phyloP scores from a whole-genome alignment of 2,797 vertebrate species.

The Dendrocincla fuliginosa region DNA sequence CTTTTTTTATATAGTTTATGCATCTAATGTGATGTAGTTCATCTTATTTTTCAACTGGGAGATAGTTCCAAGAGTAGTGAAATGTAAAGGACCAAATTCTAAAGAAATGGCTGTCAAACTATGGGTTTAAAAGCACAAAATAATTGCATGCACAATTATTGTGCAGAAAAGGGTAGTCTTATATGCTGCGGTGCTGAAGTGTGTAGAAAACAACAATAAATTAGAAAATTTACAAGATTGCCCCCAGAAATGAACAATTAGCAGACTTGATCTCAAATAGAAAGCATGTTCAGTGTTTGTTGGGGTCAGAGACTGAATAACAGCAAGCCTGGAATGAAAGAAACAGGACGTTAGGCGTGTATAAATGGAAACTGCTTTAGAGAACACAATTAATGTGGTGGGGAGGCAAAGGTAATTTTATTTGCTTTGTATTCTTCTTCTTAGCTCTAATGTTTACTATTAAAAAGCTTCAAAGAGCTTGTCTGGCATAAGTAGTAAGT shows the following conservation, averaged over 20 bases:
- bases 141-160: neutral
- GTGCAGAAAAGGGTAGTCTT: neutral
- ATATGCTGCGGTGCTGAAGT: rapidly evolving
- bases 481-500: neutral
- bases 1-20: neutral
- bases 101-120: neutral
- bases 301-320: neutral
- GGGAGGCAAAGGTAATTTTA: neutral
- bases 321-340: neutral
- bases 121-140: neutral
- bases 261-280: neutral
- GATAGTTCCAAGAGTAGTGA: neutral
- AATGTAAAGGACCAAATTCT: neutral
- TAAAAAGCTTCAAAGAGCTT: neutral
- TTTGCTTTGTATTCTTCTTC: neutral
- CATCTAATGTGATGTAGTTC: neutral
- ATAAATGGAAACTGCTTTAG: neutral
- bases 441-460: neutral
- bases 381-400: neutral
- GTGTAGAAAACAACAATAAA: neutral
- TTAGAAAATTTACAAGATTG: neutral
- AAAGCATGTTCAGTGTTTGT: neutral
- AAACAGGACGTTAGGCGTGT: neutral
- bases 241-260: neutral
- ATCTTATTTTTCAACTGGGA: neutral